Evolutionary conservation across 2,888 invertebrate species (phyloP).

Genomic region (Anorthoa munda): DNA sequence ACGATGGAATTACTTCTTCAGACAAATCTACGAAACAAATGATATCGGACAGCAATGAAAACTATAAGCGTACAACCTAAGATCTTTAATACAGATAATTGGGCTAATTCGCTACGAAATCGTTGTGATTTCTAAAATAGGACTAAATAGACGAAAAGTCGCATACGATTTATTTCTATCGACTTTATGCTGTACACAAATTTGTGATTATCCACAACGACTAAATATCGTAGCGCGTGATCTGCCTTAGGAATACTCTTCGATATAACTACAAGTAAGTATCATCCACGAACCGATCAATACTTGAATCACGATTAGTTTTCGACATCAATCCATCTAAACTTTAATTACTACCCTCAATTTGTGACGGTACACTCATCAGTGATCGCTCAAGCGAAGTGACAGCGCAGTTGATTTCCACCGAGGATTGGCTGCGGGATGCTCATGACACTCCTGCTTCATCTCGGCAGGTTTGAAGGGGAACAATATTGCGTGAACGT

Average conservation of each 20-base stretch:
- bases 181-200: too few species aligned
- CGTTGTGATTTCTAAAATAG: too few species aligned
- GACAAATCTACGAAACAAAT: background rate
- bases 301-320: conserved; percentile 58
- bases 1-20: background rate
- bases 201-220: too few species aligned
- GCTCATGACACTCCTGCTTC: conserved; percentile 57
- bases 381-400: conserved; percentile 66
- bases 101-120: too few species aligned
- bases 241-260: background rate
- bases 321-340: conserved; percentile 64
- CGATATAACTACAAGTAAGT: background rate
- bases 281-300: conserved; percentile 13
- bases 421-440: conserved; percentile 61
- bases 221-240: too few species aligned
- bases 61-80: background rate
- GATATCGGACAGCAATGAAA: background rate
- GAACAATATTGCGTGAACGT: conserved; percentile 56
- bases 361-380: conserved; percentile 57
- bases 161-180: too few species aligned
- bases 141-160: too few species aligned
- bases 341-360: conserved; percentile 66
- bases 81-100: too few species aligned
- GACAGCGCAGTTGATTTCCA: conserved; percentile 68
- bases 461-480: conserved; percentile 50